Conservation (phyloP, 2,113 vertebrate species). For the Elephas maximus region DNA sequence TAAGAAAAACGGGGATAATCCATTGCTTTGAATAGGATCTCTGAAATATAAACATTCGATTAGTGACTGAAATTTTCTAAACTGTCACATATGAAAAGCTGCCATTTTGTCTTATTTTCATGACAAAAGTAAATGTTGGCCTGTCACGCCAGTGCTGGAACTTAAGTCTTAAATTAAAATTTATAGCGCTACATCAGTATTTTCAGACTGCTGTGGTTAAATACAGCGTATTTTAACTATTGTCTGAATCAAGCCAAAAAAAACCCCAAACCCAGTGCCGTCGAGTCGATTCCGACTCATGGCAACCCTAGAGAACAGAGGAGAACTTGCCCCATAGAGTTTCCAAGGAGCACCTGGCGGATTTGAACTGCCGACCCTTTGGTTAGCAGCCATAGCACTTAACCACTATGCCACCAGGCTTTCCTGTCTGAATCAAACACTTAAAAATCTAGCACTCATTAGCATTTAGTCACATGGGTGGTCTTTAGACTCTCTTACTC, state of each 20-base stretch:
- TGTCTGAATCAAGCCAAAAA: neutral
- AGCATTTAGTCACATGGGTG: neutral
- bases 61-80: slow-evolving; percentile 16
- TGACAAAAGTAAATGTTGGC: neutral
- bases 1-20: neutral
- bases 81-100: slow-evolving; percentile 29
- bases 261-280: too few species aligned
- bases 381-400: too few species aligned
- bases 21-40: slow-evolving; percentile 12
- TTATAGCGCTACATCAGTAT: neutral
- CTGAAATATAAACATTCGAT: slow-evolving; percentile 11
- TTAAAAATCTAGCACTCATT: neutral
- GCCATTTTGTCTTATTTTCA: neutral
- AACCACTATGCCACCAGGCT: too few species aligned
- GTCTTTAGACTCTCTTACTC: slow-evolving; percentile 53
- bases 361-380: too few species aligned
- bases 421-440: neutral
- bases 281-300: too few species aligned
- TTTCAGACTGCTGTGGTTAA: slow-evolving; percentile 26
- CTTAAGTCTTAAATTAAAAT: slow-evolving; percentile 34
- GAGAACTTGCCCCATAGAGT: too few species aligned
- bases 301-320: too few species aligned
- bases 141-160: neutral
- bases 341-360: too few species aligned
- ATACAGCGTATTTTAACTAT: neutral